phyloP scores from a whole-genome alignment of 2,888 invertebrate genomes.

The Cryptocephalus primarius region DNA sequence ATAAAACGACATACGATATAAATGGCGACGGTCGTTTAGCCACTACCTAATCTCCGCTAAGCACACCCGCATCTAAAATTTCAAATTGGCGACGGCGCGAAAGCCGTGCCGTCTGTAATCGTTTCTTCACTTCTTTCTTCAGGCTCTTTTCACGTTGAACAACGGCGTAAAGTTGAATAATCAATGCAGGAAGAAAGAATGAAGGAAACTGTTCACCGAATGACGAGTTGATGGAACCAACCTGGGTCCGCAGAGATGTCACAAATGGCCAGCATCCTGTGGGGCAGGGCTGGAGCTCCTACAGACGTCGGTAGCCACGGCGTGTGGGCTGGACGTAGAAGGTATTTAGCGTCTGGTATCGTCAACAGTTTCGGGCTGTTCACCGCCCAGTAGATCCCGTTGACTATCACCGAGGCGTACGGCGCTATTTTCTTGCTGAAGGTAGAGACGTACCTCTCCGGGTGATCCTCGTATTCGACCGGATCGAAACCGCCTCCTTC shows the following conservation, averaged over 20 bases:
- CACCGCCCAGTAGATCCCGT: constrained; percentile 98
- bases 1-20: too few species aligned
- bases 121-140: too few species aligned
- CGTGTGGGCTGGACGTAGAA: constrained; percentile 77
- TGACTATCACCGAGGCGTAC: constrained; percentile 92
- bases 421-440: constrained; percentile 97
- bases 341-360: constrained; percentile 94
- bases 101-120: too few species aligned
- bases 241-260: constrained; percentile 98
- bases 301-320: constrained; percentile 89
- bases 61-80: too few species aligned
- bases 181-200: too few species aligned
- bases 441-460: constrained; percentile 88
- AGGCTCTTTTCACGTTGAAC: too few species aligned
- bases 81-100: too few species aligned
- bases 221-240: too few species aligned
- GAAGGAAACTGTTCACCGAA: too few species aligned
- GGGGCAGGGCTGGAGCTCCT: constrained; percentile 79
- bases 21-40: too few species aligned
- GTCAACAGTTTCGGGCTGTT: constrained; percentile 92
- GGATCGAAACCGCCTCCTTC: constrained; percentile 88
- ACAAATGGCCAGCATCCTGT: constrained; percentile 88
- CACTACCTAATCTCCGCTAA: too few species aligned
- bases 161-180: too few species aligned
- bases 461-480: constrained; percentile 79